A percentile compares a stretch with the other conserved stretches of the same genome.
phyloP scores from a whole-genome alignment of 2,888 invertebrate genomes.

The Ormia ochracea region DNA sequence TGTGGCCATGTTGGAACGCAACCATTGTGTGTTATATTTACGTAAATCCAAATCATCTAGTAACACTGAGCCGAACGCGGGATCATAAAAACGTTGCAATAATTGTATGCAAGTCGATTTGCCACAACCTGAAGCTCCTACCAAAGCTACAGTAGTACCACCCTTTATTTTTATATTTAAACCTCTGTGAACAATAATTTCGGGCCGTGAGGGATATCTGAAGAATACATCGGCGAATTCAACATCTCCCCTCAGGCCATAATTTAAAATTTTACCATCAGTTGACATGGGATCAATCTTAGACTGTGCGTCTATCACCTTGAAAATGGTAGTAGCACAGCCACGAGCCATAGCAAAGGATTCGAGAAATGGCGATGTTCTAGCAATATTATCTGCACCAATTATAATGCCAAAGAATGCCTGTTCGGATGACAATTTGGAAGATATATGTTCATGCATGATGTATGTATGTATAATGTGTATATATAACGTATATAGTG shows the following conservation, averaged over 20 bases:
- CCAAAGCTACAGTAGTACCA: conserved; percentile 85
- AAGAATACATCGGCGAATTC: conserved; percentile 85
- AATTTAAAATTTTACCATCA: conserved; percentile 81
- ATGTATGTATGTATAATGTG: too few species aligned
- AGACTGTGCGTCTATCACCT: conserved; percentile 85
- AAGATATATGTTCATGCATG: background rate
- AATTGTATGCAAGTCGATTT: conserved; percentile 89
- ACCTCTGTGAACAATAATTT: conserved; percentile 84
- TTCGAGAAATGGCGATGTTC: conserved; percentile 86
- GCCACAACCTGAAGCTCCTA: conserved; percentile 87
- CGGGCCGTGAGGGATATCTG: conserved; percentile 86
- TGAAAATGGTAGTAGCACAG: conserved; percentile 85
- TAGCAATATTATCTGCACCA: conserved; percentile 87
- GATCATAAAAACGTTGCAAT: conserved; percentile 86
- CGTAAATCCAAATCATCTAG: conserved; percentile 82
- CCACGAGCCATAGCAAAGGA: conserved; percentile 85
- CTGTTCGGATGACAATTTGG: conserved; percentile 54
- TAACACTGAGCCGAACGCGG: conserved; percentile 78
- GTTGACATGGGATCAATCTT: conserved; percentile 84
- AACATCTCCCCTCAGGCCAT: conserved; percentile 81
- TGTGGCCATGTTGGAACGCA: conserved; percentile 87
- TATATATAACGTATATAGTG: too few species aligned
- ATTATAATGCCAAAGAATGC: conserved; percentile 86
- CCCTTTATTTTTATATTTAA: conserved; percentile 80
- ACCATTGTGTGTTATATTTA: conserved; percentile 83